Conservation (phyloP, 2,888 invertebrate genomes). For the Spodoptera picta region DNA sequence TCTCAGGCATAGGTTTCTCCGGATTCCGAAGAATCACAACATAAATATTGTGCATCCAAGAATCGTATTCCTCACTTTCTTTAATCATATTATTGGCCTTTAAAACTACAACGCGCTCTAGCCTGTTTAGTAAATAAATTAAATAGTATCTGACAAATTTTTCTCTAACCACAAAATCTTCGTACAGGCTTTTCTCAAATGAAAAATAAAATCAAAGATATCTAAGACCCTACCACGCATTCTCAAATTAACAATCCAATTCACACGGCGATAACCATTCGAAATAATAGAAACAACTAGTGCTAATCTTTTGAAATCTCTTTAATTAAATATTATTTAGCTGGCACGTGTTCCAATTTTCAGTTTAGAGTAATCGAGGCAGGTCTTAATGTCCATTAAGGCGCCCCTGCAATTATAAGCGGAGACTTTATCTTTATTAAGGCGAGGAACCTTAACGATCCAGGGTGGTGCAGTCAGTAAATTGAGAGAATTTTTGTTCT, state of each 20-base stretch:
- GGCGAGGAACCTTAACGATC: constrained; percentile 45
- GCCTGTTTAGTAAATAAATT: too few species aligned
- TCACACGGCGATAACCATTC: constrained; percentile 25
- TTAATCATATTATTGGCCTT: too few species aligned
- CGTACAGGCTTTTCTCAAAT: too few species aligned
- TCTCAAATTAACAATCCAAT: constrained; percentile 3
- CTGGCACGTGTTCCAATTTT: constrained; percentile 57
- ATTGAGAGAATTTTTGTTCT: not conserved
- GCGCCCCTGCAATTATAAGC: constrained; percentile 68
- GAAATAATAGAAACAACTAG: constrained; percentile 20
- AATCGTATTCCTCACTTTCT: too few species aligned
- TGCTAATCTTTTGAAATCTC: constrained; percentile 45
- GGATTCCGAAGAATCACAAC: too few species aligned
- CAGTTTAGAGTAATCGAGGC: constrained; percentile 56
- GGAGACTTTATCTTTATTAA: constrained; percentile 70
- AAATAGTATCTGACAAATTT: too few species aligned
- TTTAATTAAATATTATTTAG: constrained; percentile 67
- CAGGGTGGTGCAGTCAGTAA: constrained; percentile 23
- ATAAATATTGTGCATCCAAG: too few species aligned
- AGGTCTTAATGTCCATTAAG: constrained; percentile 73
- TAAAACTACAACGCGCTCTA: too few species aligned
- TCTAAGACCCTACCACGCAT: not conserved
- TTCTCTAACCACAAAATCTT: too few species aligned
- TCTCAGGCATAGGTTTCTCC: too few species aligned
- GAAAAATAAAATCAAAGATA: not conserved